A percentile compares a stretch with the other conserved stretches of the same genome.
phyloP scores from a whole-genome alignment of 2,797 vertebrate genomes.

The Sebastes trivittatus region DNA sequence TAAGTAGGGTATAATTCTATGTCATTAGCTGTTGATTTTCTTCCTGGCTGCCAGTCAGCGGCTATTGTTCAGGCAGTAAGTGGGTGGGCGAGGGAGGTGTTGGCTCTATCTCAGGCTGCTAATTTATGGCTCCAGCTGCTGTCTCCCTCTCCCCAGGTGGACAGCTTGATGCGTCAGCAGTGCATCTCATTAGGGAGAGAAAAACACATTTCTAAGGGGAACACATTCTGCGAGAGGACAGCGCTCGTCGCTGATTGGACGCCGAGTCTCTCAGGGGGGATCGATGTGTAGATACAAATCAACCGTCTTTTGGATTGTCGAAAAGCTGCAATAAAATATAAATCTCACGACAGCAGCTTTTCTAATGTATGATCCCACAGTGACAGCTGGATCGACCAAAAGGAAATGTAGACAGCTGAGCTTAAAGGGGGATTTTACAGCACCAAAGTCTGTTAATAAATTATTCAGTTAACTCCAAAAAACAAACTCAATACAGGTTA shows the following conservation, averaged over 20 bases:
- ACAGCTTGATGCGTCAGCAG: constrained; percentile 68
- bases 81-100: constrained; percentile 65
- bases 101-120: constrained; percentile 64
- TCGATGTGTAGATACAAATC: constrained; percentile 42
- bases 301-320: not conserved
- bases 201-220: constrained; percentile 60
- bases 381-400: not conserved
- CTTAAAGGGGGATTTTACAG: not conserved
- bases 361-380: not conserved
- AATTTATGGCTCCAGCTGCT: constrained; percentile 76
- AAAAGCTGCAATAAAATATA: not conserved
- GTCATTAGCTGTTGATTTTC: constrained; percentile 72
- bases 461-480: not conserved
- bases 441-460: not conserved
- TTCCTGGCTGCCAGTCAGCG: constrained; percentile 56
- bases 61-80: constrained; percentile 67
- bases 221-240: constrained; percentile 15
- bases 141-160: constrained; percentile 71
- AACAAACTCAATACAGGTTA: not conserved
- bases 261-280: constrained; percentile 18
- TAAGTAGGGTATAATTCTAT: constrained; percentile 68
- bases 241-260: constrained; percentile 36
- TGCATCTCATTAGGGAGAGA: constrained; percentile 70
- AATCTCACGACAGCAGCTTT: constrained; percentile 19
- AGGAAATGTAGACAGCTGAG: not conserved